Conservation (phyloP, 1,140 invertebrate species). For the Diplogasteroides magnus region DNA sequence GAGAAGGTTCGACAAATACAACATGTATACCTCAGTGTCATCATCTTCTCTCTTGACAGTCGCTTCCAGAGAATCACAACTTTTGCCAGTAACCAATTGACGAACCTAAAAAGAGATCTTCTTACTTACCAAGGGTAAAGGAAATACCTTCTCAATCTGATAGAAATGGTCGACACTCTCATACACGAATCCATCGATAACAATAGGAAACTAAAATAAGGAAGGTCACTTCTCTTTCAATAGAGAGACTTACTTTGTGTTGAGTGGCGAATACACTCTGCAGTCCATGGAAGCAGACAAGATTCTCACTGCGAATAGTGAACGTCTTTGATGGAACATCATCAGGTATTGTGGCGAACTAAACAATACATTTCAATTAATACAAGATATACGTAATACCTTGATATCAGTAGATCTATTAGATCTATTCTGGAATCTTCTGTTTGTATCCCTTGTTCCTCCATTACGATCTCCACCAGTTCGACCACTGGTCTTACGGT, state of each 20-base stretch:
- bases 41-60: no score
- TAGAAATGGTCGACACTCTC: neutral
- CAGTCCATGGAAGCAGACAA: neutral
- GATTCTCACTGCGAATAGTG: neutral
- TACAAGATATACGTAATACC: neutral
- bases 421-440: neutral
- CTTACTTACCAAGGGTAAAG: neutral
- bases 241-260: neutral
- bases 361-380: neutral
- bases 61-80: no score
- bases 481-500: neutral
- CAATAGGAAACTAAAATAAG: neutral
- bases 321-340: neutral
- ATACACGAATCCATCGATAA: neutral
- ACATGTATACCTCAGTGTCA: no score
- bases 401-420: no score
- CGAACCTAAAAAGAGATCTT: neutral
- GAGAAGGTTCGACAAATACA: no score
- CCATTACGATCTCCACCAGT: neutral
- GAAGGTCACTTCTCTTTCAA: neutral
- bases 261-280: neutral
- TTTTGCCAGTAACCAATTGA: no score
- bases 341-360: neutral
- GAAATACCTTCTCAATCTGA: neutral
- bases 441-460: neutral